phyloP scores from a whole-genome alignment of 2,888 invertebrate species.

The Mimachlamys varia region DNA sequence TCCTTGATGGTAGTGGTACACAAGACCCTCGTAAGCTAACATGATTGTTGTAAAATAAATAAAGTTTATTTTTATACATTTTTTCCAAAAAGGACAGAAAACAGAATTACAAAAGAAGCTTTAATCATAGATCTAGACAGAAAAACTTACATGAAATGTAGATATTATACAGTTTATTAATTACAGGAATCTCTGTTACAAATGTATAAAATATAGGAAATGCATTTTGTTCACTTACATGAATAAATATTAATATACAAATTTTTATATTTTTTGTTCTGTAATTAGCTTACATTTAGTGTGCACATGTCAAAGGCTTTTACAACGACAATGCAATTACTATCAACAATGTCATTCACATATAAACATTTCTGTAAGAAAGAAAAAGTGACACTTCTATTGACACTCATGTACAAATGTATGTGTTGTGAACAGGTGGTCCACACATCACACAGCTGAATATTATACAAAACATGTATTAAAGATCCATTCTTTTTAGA shows the following conservation, averaged over 20 bases:
- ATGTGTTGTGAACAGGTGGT: neutral
- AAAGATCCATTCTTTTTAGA: neutral
- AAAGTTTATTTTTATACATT: no score
- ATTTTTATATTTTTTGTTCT: neutral
- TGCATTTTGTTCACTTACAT: neutral
- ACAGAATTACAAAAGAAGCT: neutral
- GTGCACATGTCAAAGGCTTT: neutral
- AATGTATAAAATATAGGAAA: slow-evolving; percentile 4
- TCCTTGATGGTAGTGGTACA: no score
- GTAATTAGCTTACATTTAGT: neutral
- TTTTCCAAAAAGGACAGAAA: neutral
- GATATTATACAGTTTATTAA: neutral
- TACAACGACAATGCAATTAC: neutral
- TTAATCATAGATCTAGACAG: neutral
- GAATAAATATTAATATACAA: neutral
- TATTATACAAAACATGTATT: neutral
- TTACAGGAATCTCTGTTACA: neutral
- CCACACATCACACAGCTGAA: neutral
- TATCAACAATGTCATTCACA: neutral
- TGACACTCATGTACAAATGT: neutral
- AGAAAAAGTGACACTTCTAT: neutral
- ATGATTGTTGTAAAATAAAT: no score
- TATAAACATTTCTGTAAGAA: neutral
- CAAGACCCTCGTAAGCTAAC: no score
- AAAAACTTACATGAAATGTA: neutral